Evolutionary conservation across 2,113 vertebrate species (phyloP).

Genomic region (Cichladusa arquata): DNA sequence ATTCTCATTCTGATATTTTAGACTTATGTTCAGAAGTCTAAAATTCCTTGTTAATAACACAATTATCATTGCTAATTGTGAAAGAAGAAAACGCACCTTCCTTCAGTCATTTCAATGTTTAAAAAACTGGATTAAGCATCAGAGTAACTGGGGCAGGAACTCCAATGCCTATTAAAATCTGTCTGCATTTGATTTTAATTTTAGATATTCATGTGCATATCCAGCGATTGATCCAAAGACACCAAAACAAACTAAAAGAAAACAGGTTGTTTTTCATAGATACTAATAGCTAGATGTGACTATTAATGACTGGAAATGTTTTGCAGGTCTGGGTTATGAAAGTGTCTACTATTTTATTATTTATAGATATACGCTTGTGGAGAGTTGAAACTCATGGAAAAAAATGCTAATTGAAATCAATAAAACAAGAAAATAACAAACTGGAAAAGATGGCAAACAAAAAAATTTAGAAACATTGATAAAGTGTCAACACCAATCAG

Average conservation of each 20-base stretch:
- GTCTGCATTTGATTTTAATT: not conserved
- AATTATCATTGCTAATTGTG: not conserved
- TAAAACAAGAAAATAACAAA: conserved; percentile 33
- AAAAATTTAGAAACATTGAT: conserved; percentile 57
- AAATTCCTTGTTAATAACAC: not conserved
- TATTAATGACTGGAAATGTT: not conserved
- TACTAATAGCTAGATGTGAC: not conserved
- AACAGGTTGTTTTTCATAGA: not conserved
- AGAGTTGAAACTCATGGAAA: not conserved
- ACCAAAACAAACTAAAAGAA: not conserved
- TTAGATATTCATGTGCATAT: not conserved
- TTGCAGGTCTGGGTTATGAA: not conserved
- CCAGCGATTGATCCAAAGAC: not conserved
- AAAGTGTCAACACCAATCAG: conserved; percentile 60
- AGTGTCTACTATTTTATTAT: not conserved
- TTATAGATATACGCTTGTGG: not conserved
- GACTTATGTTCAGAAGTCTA: not conserved
- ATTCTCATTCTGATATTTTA: not conserved
- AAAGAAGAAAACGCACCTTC: not conserved
- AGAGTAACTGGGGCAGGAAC: not conserved
- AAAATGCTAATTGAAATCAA: conserved; percentile 42
- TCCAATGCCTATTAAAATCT: not conserved
- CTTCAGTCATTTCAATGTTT: not conserved
- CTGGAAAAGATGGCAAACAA: conserved; percentile 51
- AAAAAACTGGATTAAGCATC: not conserved